A percentile compares a stretch with the other conserved stretches of the same genome.
These are phyloP conservation scores for Lepidocyrtinus sp. DNA, from an alignment of 2,888 invertebrate species.

Conservation along the genomic window DNA sequence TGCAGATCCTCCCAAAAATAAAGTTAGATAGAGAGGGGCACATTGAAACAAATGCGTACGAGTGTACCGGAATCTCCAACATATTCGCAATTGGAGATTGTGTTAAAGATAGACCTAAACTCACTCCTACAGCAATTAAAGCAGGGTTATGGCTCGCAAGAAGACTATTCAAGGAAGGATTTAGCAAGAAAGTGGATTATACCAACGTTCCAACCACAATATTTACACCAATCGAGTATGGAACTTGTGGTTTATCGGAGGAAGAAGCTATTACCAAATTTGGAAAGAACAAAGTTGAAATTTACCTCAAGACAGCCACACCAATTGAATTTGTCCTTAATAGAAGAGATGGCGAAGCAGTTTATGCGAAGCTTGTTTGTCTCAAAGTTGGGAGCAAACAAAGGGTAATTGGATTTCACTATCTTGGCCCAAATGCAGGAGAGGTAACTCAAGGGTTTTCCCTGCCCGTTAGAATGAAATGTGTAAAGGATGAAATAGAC, in stretches of 20 bases:
- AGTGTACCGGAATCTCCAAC: conserved; percentile 32
- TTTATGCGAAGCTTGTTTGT: conserved; percentile 73
- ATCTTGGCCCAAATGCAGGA: conserved; percentile 76
- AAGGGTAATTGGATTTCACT: conserved; percentile 63
- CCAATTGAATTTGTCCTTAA: conserved; percentile 69
- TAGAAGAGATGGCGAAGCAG: conserved; percentile 26
- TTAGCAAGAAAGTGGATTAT: conserved; percentile 71
- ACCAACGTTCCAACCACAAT: conserved; percentile 77
- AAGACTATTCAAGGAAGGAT: conserved; percentile 64
- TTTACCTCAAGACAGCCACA: conserved; percentile 76
- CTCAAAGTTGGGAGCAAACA: conserved; percentile 70
- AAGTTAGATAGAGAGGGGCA: conserved; percentile 63
- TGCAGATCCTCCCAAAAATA: conserved; percentile 71
- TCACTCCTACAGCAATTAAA: conserved; percentile 75
- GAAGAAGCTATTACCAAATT: conserved; percentile 75
- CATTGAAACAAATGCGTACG: conserved; percentile 36
- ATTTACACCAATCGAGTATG: conserved; percentile 79
- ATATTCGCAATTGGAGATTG: conserved; percentile 79
- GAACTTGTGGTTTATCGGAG: conserved; percentile 76
- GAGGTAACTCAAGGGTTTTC: conserved; percentile 79
- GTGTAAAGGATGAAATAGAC: conserved; percentile 76
- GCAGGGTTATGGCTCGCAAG: conserved; percentile 76
- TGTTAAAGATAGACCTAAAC: conserved; percentile 75
- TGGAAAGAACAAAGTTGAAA: conserved; percentile 75
- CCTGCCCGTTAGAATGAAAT: conserved; percentile 75